These are phyloP conservation scores for Spinus olivaceus DNA, from an alignment of 2,797 vertebrate genomes.

Conservation along the genomic window DNA sequence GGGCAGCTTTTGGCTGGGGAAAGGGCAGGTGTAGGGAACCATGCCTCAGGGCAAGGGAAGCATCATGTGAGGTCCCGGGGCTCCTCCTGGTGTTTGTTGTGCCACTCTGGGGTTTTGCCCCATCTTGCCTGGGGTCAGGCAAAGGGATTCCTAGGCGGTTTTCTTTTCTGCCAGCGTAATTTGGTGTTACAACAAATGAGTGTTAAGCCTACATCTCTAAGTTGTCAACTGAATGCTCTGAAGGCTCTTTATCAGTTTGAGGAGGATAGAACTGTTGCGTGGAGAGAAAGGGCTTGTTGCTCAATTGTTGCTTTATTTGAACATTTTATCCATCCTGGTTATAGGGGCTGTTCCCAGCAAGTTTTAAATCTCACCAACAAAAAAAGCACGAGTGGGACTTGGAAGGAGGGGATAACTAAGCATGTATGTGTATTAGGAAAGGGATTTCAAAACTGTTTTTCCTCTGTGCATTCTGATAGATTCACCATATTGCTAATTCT, in stretches of 20 bases:
- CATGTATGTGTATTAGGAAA: not conserved
- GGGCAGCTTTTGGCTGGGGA: not conserved
- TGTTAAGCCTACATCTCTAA: not conserved
- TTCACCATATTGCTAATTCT: constrained; percentile 9
- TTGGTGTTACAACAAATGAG: not conserved
- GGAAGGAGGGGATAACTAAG: not conserved
- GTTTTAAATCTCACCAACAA: not conserved
- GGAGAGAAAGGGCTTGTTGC: not conserved
- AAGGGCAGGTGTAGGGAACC: not conserved
- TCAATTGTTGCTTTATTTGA: not conserved
- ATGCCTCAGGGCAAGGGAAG: not conserved
- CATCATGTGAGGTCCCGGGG: accelerated
- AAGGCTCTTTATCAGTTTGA: not conserved
- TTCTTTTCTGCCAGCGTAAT: not conserved
- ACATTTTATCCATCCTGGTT: not conserved
- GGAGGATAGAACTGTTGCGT: not conserved
- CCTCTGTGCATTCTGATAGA: constrained; percentile 17
- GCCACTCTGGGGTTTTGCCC: not conserved
- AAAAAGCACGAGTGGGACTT: not conserved
- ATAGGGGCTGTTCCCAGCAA: not conserved
- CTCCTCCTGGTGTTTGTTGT: not conserved
- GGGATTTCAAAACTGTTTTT: not conserved
- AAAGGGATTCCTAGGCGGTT: not conserved
- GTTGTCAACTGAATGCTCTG: not conserved
- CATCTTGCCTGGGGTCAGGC: not conserved